Percentiles rank a stretch among this genome's conserved stretches.
Conservation (phyloP, 1,140 invertebrate genomes). For the Drosophila funebris region DNA sequence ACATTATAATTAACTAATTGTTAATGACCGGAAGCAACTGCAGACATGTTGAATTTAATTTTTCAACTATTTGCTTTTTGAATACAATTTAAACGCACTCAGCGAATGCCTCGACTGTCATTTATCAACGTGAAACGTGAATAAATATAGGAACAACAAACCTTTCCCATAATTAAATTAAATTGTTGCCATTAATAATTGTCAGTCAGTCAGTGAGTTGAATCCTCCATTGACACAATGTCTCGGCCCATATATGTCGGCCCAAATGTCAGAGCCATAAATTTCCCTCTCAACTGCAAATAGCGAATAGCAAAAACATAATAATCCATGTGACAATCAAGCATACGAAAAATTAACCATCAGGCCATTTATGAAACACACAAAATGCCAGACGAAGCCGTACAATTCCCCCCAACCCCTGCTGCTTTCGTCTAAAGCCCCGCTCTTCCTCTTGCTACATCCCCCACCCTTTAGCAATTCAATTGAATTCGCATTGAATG, state of each 20-base stretch:
- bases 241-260: conserved; percentile 68
- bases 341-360: conserved; percentile 72
- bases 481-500: conserved; percentile 74
- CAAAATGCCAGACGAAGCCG: conserved; percentile 67
- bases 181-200: conserved; percentile 76
- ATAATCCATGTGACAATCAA: conserved; percentile 73
- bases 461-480: conserved; percentile 42
- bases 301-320: conserved; percentile 56
- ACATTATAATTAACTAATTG: conserved; percentile 56
- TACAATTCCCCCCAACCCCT: conserved; percentile 35
- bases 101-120: conserved; percentile 24
- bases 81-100: conserved; percentile 31
- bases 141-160: conserved; percentile 19
- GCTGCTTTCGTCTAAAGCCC: neutral
- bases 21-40: conserved; percentile 67
- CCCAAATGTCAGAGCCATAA: conserved; percentile 70
- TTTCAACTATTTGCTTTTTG: conserved; percentile 14
- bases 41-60: conserved; percentile 37
- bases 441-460: neutral
- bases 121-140: conserved; percentile 26
- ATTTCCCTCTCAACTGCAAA: conserved; percentile 36
- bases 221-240: conserved; percentile 46
- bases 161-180: conserved; percentile 77
- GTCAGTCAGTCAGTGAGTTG: conserved; percentile 47
- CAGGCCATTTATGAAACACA: conserved; percentile 74